Percentiles rank a stretch among this genome's conserved stretches.
These are phyloP conservation scores for Orius insidiosus DNA, from an alignment of 1,140 invertebrate genomes.

Conservation along the genomic window DNA sequence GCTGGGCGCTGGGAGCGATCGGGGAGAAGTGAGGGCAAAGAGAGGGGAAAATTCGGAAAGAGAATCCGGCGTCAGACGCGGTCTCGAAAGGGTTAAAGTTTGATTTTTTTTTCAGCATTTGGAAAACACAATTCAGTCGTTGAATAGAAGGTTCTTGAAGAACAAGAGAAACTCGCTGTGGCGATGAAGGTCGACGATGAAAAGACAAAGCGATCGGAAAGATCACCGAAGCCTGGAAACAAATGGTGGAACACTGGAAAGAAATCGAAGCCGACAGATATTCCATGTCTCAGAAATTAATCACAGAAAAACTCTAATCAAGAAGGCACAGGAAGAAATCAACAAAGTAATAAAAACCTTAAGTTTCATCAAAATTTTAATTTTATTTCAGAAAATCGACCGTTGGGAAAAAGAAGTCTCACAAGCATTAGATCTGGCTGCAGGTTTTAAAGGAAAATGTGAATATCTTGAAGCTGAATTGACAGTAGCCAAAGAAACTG, in stretches of 20 bases:
- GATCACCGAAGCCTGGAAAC: constrained; percentile 36
- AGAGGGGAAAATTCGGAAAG: too few species aligned
- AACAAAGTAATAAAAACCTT: constrained; percentile 17
- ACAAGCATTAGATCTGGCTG: constrained; percentile 42
- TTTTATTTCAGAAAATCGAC: constrained; percentile 34
- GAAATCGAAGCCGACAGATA: constrained; percentile 27
- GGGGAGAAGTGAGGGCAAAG: too few species aligned
- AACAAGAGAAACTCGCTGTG: constrained; percentile 58
- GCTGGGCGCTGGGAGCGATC: too few species aligned
- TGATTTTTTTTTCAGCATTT: constrained; percentile 39
- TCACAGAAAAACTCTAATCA: constrained; percentile 19
- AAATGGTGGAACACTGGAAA: constrained; percentile 28
- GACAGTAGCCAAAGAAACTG: constrained; percentile 11
- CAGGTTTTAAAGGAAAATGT: constrained; percentile 46
- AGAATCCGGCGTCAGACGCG: too few species aligned
- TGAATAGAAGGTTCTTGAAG: constrained; percentile 52
- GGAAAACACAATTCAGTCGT: constrained; percentile 51
- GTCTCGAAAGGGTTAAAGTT: too few species aligned
- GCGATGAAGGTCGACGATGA: constrained; percentile 53
- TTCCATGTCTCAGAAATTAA: constrained; percentile 23
- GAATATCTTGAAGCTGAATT: constrained; percentile 25
- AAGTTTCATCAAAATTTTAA: not conserved
- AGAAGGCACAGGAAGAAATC: constrained; percentile 17
- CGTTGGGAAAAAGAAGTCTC: constrained; percentile 45
- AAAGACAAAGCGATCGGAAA: constrained; percentile 46